Evolutionary conservation across 2,113 vertebrate genomes (phyloP).

Genomic region (Cairina moschata): DNA sequence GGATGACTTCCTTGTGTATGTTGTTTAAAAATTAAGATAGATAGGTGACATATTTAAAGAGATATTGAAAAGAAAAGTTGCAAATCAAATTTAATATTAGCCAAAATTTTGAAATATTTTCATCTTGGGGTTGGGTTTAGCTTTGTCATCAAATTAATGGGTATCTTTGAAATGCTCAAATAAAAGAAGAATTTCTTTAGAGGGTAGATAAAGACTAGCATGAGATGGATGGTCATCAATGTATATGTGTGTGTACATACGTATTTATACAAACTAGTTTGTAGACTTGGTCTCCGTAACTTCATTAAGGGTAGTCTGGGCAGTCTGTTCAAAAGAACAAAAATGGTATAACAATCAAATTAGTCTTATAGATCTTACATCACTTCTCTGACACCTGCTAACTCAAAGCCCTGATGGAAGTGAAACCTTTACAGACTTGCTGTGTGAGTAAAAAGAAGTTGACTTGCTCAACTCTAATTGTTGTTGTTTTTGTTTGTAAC

Average conservation of each 20-base stretch:
- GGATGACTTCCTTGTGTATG: neutral
- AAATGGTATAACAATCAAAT: neutral
- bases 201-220: neutral
- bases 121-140: neutral
- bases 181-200: neutral
- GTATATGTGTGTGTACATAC: too few species aligned
- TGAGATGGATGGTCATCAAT: neutral
- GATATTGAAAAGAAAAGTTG: neutral
- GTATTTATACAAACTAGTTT: neutral
- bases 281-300: neutral
- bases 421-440: neutral
- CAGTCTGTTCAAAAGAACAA: neutral
- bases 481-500: neutral
- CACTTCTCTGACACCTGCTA: neutral
- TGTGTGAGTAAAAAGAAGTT: neutral
- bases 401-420: neutral
- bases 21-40: slow-evolving; percentile 13
- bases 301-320: neutral
- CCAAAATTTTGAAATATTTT: neutral
- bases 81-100: neutral
- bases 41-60: neutral
- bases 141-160: neutral
- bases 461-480: neutral
- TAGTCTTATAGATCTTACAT: neutral
- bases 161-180: neutral